phyloP scores from a whole-genome alignment of 23 tunicate species.

The Ciona savignyi region DNA sequence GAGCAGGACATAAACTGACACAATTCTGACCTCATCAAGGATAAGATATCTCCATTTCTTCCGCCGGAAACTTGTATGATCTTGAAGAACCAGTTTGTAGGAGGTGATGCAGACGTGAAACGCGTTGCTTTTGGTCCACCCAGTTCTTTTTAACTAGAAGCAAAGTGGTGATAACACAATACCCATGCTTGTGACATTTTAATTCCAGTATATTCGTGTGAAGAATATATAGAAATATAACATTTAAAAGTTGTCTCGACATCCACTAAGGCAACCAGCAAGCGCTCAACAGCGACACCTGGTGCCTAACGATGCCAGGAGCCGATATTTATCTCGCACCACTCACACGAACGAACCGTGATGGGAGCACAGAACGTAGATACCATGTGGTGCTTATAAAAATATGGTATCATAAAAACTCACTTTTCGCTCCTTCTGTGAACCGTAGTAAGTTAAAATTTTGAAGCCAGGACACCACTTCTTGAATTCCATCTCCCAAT shows the following conservation, averaged over 20 bases:
- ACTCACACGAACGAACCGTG: not conserved
- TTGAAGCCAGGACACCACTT: constrained; percentile 99
- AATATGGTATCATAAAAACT: not conserved
- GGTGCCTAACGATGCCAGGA: constrained; percentile 39
- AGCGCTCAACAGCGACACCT: constrained; percentile 7
- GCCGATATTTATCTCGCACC: constrained; percentile 3
- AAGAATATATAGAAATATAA: no score
- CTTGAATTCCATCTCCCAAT: constrained; percentile 99
- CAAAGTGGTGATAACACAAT: not conserved
- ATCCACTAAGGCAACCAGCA: constrained; percentile 25
- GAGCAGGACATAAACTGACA: not conserved
- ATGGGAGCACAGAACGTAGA: not conserved
- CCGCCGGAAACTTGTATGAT: constrained; percentile 72
- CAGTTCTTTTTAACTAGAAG: constrained; percentile 74
- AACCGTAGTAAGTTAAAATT: constrained; percentile 90
- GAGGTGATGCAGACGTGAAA: constrained; percentile 94
- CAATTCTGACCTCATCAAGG: constrained; percentile 73
- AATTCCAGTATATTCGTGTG: no score
- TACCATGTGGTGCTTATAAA: not conserved
- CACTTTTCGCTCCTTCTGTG: constrained; percentile 94
- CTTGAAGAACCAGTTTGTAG: constrained; percentile 85
- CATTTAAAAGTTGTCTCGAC: constrained; percentile 15
- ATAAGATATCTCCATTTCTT: constrained; percentile 92
- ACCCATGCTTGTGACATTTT: no score
- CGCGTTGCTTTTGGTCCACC: constrained; percentile 92